A percentile compares a stretch with the other conserved stretches of the same genome.
Conservation (phyloP, 64 coral and sea anemone genomes). For the Stichodactyla helianthus region DNA sequence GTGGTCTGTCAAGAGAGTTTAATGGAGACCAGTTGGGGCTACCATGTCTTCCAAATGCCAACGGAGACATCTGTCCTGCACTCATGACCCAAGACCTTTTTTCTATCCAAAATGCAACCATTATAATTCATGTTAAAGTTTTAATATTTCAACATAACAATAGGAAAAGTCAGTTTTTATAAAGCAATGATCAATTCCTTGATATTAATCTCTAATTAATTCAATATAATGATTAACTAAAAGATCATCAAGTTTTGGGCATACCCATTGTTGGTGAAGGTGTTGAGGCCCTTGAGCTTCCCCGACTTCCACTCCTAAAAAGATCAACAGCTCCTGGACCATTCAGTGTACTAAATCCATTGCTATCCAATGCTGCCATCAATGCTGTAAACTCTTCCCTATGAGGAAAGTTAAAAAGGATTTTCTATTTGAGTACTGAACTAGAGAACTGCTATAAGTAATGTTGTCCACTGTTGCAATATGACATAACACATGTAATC, state of each 20-base stretch:
- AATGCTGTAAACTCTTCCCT: conserved; percentile 66
- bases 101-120: conserved; percentile 12
- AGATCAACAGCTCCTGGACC: conserved; percentile 28
- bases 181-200: not conserved
- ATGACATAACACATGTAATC: no score
- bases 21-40: conserved; percentile 73
- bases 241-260: not conserved
- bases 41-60: conserved; percentile 65
- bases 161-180: no score
- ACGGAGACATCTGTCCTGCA: conserved; percentile 70
- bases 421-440: not conserved
- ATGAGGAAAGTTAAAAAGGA: not conserved
- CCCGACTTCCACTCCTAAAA: conserved; percentile 50
- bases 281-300: conserved; percentile 77
- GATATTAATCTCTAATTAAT: not conserved
- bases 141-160: no score
- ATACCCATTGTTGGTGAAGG: conserved; percentile 93
- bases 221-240: not conserved
- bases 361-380: conserved; percentile 58
- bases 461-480: no score
- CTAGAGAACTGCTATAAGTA: no score
- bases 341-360: conserved; percentile 2
- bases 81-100: conserved; percentile 93
- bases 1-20: conserved; percentile 70
- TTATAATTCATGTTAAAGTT: no score